These are phyloP conservation scores for Clytia hemisphaerica DNA, from an alignment of 30 jellyfish, hydroid and myxozoan genomes.

Conservation along the genomic window DNA sequence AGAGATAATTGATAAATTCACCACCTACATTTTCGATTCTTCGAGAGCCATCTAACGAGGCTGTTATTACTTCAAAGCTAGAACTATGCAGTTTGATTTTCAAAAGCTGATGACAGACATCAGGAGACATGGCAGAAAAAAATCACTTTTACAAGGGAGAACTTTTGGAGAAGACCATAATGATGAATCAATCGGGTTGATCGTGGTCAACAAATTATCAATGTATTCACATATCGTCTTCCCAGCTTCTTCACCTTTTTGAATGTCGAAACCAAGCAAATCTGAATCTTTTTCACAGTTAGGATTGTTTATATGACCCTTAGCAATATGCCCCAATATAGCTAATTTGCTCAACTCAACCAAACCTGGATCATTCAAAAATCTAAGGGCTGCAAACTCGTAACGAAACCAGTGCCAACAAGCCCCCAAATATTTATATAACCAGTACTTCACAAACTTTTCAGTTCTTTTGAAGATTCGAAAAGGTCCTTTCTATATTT, in stretches of 20 bases:
- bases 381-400: conserved; percentile 28
- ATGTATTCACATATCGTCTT: not conserved
- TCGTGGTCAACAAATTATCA: conserved; percentile 1
- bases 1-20: conserved; percentile 10
- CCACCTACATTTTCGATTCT: conserved; percentile 19
- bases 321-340: not conserved
- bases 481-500: too few relatives aligned
- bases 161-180: not conserved
- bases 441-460: conserved; percentile 27
- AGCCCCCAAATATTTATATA: conserved; percentile 21
- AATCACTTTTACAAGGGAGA: conserved; percentile 7
- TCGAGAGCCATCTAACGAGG: conserved; percentile 31
- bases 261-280: not conserved
- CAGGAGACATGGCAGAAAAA: not conserved
- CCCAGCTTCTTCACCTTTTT: conserved; percentile 1
- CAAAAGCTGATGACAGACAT: conserved; percentile 8
- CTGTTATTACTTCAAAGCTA: conserved; percentile 25
- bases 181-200: not conserved
- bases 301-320: not conserved
- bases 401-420: conserved; percentile 35
- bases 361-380: not conserved
- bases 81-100: conserved; percentile 39
- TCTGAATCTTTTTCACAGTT: not conserved
- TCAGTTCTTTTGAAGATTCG: conserved; percentile 33
- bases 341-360: not conserved